Evolutionary conservation across 2,113 vertebrate genomes (phyloP), one percentile per base, ranked within the genome.

Genomic region (Formicarius rufipectus): DNA sequence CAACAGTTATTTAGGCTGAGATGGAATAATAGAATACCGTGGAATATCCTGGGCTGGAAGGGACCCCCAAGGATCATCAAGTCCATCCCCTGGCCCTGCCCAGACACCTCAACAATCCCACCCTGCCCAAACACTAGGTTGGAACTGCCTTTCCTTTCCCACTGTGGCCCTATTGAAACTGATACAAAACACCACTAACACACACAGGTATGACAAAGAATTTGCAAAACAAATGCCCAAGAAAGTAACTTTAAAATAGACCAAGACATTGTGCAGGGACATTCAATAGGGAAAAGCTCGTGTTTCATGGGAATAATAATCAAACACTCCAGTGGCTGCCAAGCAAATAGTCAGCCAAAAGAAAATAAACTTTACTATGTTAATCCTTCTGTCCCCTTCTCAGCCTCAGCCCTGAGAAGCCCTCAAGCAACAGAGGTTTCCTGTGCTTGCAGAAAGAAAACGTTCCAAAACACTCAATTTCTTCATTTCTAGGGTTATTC

Each of bases 191-290:
- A n/a, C 3, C 40, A 71, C 84, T 87, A 77, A 69, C 44, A 80
- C 17, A 35, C 86, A 75, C 45, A 67, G 47, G 85, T 82, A 85
- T 24, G 28, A 56, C 74, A 62, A 71, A 66, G 24, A 88, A 72
- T 33, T 42, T 88, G 71, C 71, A 85, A 82, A 87, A 87, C 55
- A 96, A 92, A 92, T 82, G 72, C 44, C 64, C 90, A 85, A 78
- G 78, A 92, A 87, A 94, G 85, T 58, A 94, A 67, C 63, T 93
- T 62, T 52, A 76, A 89, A 87, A 67, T 9, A 88, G 75, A 47
- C 50, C 71, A 90, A 85, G 89, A 90, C 31, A 58, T 66, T 79
- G 75, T 40, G 37, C 50, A 76, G 77, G 81, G 80, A 87, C 87
- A 94, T 78, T 89, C 64, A 81, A 44, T 45, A 84, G 19, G 59